Evolutionary conservation across 2,797 vertebrate species (phyloP), one percentile per base, ranked within the genome.

Genomic region (Urocyon cinereoargenteus): DNA sequence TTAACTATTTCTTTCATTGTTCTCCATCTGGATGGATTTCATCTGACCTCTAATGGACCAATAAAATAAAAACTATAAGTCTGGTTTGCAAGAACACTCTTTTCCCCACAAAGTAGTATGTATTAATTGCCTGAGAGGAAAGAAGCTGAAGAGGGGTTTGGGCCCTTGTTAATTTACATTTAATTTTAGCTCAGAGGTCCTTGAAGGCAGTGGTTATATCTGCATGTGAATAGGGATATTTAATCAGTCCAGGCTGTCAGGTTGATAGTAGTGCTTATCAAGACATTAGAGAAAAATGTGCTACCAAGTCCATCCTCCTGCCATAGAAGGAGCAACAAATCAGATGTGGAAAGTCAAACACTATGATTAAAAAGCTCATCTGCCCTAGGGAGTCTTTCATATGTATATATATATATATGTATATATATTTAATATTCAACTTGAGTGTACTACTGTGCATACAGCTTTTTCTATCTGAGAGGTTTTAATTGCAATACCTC

Each of bases 331-430:
- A 97, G 64, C 89, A 97, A 98, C 97, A 98, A 97, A 97, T 97
- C 95, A 95, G 92, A 97, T 96, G 59, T 78, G 64, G 75, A 84
- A 97, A 98, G 97, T 95, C 96, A 97, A 97, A 98, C 92, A 96
- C 96, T 98, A 70, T 98, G 96, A 97, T 98, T 98, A 97, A 98
- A 95, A 97, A 82, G 40, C 96, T 98, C 90, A 96, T 96, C 53
- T 95, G 77, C 96, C 96, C 95, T 94, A 85, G 94, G 97, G 94
- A 96, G 96, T 83, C 97, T 93, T 97, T 96, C 90, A 95, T 92
- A 82, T 86, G 87, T 89, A 91, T 64, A 88, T 94, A 88, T 94
- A 90, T 95, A n/a, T n/a, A 95, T 92, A 82, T 86, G 87, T 89
- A 91, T 64, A 88, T 94, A 88, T 94, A 90, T 95, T 96, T 95